phyloP scores from a whole-genome alignment of 2,797 vertebrate genomes.

The Halcyon leucocephala region DNA sequence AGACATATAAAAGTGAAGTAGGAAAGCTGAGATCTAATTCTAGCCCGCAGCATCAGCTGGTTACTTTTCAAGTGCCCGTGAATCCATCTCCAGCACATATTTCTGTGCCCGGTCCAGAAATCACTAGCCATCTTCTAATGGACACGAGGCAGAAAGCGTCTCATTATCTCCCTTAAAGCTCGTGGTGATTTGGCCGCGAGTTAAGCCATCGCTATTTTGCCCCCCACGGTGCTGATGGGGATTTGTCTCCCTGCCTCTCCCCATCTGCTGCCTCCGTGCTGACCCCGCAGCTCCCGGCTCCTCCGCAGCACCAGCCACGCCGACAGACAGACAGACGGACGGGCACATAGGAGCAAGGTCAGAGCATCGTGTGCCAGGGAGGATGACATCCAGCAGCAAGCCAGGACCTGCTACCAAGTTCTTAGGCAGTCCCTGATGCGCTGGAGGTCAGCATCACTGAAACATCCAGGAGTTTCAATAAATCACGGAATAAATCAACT shows the following conservation, averaged over 20 bases:
- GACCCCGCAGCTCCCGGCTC: neutral
- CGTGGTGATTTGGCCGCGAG: fast-evolving
- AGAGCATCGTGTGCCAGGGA: neutral
- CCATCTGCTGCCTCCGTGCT: neutral
- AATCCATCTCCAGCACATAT: fast-evolving
- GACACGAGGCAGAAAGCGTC: fast-evolving
- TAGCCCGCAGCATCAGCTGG: neutral
- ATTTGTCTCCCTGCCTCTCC: neutral
- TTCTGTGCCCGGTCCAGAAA: neutral
- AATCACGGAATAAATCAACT: neutral
- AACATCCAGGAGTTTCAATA: neutral
- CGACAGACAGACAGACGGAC: fast-evolving
- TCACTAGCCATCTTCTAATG: fast-evolving
- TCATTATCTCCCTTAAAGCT: neutral
- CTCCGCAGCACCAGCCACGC: fast-evolving
- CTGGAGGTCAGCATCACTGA: neutral
- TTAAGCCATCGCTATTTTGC: fast-evolving
- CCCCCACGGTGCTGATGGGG: fast-evolving
- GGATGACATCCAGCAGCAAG: neutral
- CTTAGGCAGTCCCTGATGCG: fast-evolving
- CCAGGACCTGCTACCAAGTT: fast-evolving
- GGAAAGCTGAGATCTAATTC: neutral
- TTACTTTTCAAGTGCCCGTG: neutral
- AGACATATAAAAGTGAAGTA: neutral
- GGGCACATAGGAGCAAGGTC: neutral